phyloP scores from a whole-genome alignment of 37 sponge, comb jelly and placozoan genomes.

The Tethya wilhelma region DNA sequence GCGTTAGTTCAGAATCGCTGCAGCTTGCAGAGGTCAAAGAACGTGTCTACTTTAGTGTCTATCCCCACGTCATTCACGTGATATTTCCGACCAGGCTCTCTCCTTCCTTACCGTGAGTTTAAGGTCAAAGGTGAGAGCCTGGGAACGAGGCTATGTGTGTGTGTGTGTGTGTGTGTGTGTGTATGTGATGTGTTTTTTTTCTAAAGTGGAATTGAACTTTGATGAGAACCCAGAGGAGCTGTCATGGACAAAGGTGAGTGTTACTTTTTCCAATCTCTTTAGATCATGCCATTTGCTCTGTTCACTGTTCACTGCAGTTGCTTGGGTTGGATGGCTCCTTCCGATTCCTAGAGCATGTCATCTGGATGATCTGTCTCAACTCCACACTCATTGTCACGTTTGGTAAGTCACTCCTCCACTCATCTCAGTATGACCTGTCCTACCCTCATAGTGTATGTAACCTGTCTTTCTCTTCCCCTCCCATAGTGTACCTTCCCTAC shows the following conservation, averaged over 20 bases:
- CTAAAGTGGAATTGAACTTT: constrained; percentile 8
- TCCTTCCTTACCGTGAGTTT: no score
- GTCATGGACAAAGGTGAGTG: constrained; percentile 68
- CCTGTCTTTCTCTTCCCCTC: not conserved
- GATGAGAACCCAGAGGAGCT: constrained; percentile 53
- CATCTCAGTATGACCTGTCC: no score
- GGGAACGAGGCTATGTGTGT: no score
- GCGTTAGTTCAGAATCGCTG: no score
- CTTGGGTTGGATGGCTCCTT: constrained; percentile 91
- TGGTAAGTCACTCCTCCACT: constrained; percentile 52
- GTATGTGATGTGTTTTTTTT: no score
- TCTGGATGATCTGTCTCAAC: constrained; percentile 84
- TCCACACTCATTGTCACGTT: constrained; percentile 67
- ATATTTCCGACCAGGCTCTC: no score
- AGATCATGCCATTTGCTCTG: not conserved
- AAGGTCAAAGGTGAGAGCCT: no score
- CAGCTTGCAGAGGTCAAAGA: no score
- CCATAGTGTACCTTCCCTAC: constrained; percentile 73
- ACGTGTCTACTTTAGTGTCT: no score
- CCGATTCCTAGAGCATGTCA: constrained; percentile 86
- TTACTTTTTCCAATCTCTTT: not conserved
- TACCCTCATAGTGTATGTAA: not conserved
- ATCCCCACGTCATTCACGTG: no score
- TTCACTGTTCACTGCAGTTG: constrained; percentile 45
- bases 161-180: no score